These are phyloP conservation scores for Vanessa atalanta DNA, from an alignment of 1,140 invertebrate genomes.

Conservation along the genomic window DNA sequence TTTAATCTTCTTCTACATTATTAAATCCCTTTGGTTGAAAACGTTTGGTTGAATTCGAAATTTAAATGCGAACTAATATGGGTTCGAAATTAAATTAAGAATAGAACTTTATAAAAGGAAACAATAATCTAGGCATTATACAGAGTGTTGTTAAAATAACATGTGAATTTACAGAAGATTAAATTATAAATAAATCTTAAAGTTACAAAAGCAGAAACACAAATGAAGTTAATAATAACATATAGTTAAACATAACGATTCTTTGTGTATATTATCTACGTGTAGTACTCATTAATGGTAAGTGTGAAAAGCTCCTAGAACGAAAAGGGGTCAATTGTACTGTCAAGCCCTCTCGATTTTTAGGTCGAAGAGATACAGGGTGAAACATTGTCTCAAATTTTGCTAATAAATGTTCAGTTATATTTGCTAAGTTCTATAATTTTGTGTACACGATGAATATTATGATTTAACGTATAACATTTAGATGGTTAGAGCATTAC, in stretches of 20 bases:
- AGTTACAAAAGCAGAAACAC: neutral
- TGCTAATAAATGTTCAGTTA: slow-evolving; percentile 16
- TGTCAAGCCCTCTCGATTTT: slow-evolving; percentile 40
- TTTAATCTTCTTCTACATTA: no score
- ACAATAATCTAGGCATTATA: no score
- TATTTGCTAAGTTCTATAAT: neutral
- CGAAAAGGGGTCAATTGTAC: slow-evolving; percentile 42
- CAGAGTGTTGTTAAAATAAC: no score
- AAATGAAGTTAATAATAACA: neutral
- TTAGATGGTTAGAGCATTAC: no score
- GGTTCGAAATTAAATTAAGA: no score
- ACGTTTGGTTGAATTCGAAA: no score
- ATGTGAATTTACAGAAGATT: no score
- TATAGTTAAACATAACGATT: neutral
- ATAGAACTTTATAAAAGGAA: no score
- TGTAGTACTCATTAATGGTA: slow-evolving; percentile 35
- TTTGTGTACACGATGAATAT: neutral
- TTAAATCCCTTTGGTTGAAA: no score
- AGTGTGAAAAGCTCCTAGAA: slow-evolving; percentile 34
- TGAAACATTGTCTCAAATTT: slow-evolving; percentile 15
- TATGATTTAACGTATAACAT: no score
- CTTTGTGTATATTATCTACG: neutral
- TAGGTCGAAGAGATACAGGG: slow-evolving; percentile 42
- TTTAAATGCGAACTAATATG: no score
- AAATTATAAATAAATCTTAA: no score